Base-by-base conservation (phyloP, 2,113 vertebrate genomes). In the Labeo catla region DNA sequence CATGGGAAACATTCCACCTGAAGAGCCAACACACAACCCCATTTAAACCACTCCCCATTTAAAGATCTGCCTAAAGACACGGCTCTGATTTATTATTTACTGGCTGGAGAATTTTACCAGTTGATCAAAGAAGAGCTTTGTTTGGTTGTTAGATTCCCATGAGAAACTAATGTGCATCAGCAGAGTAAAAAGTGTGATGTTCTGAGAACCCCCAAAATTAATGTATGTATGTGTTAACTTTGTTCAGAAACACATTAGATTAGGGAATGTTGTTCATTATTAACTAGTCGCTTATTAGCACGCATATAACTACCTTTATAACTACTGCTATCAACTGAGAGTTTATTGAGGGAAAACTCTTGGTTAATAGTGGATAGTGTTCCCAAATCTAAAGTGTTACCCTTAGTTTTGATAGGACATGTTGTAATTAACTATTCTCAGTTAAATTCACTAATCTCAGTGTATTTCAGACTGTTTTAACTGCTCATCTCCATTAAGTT, bases 1-100 rank as follows among this genome's bases (percentile, higher is more conserved):
- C 84, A 89, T 93, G 94, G 92, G 94, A 94, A 95, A 90, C 82
- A 85, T 85, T 92, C 91, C 93, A 93, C 91, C 92, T 93, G 93
- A 93, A 39, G 47, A 80, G 36, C 43, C 8, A 9, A 49, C 81
- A 65, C 81, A 49, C 49, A 39, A 76, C 39, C 49, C 52, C 6
- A 65, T 66, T 50, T 74, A 76, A 76, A 63, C 54, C 7, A 50
- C 73, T 54, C 52, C 7, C 28, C 50, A 79, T 66, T 36, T 43
- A 79, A 72, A 73, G 81, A 77, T 4, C 66, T 78, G 39, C 80
- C 23, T 12, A 50, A 89, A 77, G 77, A 61, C 72, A 68, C 3
- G 59, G 15, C 86, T 92, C 88, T 91, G 92, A 94, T 94, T 94
- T 89, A 80, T 74, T 43, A 66, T 68, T 80, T 50, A 87, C 74